Base-by-base conservation (phyloP, 2,888 invertebrate species). In the Drosophila subquinaria region DNA sequence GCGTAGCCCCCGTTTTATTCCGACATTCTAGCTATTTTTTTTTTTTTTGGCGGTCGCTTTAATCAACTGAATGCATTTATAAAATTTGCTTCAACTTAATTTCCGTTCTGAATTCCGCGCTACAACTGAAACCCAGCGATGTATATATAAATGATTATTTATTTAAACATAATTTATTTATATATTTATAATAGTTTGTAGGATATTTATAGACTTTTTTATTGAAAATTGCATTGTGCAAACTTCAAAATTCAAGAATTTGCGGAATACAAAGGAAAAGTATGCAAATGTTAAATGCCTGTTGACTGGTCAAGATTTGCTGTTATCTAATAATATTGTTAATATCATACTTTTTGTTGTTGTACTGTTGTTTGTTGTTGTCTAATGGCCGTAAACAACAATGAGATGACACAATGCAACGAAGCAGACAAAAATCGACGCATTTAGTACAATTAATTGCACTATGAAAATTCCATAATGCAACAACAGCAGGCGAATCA, bases 371-470 rank as follows among this genome's bases (percentile, higher is more conserved):
- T 11, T 13, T 27, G n/a, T 38, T 38, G n/a, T 6, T 55, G 36
- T 62, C 45, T 45, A 53, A 42, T 60, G 40, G 11, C 53, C 33
- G 35, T 56, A n/a, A 53, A 43, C 23, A 23, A 35, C 53, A 43
- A 35, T 33, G 11, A 35, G 23, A 52, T 50, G 60, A 43, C 33
- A 56, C 40, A 50, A 48, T 36, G 15, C 33, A 38, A 42, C 33
- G 35, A 42, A 45, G 15, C 27, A 47, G 30, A 52, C 17, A 40
- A 38, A 47, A 47, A 45, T 10, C 13, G 5, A 40, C 52, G 55
- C 59, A 55, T 71, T 59, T 33, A 48, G 43, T 55, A 27, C 55
- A 56, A 55, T 63, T 59, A 75, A 74, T 43, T 75, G 51, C 55
- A 61, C 47, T 47, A 67, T 30, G 33, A 43, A 51, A 62, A 35